Evolutionary conservation across 2,888 invertebrate genomes (phyloP), one percentile per base, ranked within the genome.

Genomic region (Monoplex corrugatus): DNA sequence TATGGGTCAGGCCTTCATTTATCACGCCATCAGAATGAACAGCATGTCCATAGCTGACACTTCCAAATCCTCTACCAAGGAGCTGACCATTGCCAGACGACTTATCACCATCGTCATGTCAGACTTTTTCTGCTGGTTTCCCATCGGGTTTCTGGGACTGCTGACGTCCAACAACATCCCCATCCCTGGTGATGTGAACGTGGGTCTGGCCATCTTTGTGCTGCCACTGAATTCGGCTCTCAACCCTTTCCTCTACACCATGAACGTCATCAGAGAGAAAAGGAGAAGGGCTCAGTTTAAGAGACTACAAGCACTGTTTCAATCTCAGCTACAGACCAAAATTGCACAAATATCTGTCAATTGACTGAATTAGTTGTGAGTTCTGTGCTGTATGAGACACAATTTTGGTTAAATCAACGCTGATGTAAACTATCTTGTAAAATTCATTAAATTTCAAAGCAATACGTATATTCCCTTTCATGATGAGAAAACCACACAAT

Each of bases 1-100:
- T 6, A 87, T 91, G 1, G 94, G 94, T 13, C 96, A 96, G 91
- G 72, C 92, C 35, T 93, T 94, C 82, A 95, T 96, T 92, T 96
- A 95, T 89, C 90, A 92, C 35, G 93, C 93, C 2, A 93, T 93
- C 19, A 87, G 80, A 28, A 87, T 40, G 68, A 87, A 86, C 43
- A 87, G 88, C 35, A 57, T 84, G 40, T 35, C 75, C 19, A 72
- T 87, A 50, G 50, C 28, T 1, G 86, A 86, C 43, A 43, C 68
- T 16, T 38, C 68, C 68, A 86, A 68, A 23, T 43, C 63, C 16
- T 43, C 40, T 13, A 40, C 68, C 68, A 86, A 68, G 68, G 86
- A 86, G 19, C 68, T 86, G 68, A 68, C 86, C 86, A 86, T 86
- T 68, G 86, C 86, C 68, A 19, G 86, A 10, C 86, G 86, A 5